A percentile compares a stretch with the other conserved stretches of the same genome.
Evolutionary conservation across 2,797 vertebrate genomes (phyloP).

Genomic region (Acestrorhynchus altus): DNA sequence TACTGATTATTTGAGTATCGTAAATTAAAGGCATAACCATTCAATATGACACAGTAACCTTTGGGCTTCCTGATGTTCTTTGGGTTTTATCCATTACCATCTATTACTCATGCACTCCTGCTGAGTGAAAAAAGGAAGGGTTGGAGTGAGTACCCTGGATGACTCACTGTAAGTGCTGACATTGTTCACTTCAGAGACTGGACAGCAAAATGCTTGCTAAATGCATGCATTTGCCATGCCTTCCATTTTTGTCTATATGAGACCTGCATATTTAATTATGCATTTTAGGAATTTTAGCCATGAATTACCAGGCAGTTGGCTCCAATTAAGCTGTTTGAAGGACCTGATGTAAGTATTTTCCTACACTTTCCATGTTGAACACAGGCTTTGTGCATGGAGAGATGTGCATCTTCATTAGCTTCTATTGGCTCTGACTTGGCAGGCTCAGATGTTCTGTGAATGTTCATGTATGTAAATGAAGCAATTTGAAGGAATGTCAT

Average conservation of each 20-base stretch:
- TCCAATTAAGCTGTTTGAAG: constrained; percentile 32
- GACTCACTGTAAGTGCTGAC: constrained; percentile 3
- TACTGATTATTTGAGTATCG: not conserved
- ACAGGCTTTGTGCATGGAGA: constrained; percentile 7
- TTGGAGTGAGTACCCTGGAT: not conserved
- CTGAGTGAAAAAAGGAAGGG: not conserved
- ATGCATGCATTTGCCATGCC: no score
- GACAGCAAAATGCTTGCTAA: not conserved
- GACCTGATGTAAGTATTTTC: constrained; percentile 27
- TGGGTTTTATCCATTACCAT: not conserved
- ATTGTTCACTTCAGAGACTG: not conserved
- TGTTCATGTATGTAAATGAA: not conserved
- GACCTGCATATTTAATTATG: constrained; percentile 17
- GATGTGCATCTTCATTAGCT: constrained; percentile 25
- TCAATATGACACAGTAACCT: not conserved
- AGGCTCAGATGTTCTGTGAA: not conserved
- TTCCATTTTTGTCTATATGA: constrained; percentile 13
- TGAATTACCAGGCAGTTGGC: constrained; percentile 28
- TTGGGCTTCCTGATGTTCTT: not conserved
- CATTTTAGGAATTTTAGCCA: constrained; percentile 12
- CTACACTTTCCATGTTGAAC: constrained; percentile 32
- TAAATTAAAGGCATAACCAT: not conserved
- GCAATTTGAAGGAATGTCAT: not conserved
- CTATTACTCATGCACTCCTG: not conserved
- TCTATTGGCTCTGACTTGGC: constrained; percentile 12